phyloP scores from a whole-genome alignment of 2,113 vertebrate species.

The Melospiza melodia region DNA sequence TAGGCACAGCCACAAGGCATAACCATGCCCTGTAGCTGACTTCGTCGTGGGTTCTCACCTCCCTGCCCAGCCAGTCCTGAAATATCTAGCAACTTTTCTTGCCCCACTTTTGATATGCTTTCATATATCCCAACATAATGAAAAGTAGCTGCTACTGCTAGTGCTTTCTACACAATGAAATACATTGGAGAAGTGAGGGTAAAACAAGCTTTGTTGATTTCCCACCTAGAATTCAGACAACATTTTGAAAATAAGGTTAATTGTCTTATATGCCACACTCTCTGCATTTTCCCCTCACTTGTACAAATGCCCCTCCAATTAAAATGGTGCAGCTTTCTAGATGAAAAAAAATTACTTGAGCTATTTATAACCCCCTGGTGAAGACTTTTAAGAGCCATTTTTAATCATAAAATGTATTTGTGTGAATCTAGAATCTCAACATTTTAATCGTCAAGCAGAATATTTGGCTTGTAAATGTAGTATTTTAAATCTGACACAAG shows the following conservation, averaged over 20 bases:
- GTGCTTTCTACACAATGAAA: not conserved
- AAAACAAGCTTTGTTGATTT: not conserved
- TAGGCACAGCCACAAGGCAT: slow-evolving; percentile 47
- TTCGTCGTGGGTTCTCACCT: not conserved
- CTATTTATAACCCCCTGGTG: not conserved
- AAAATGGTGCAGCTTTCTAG: not conserved
- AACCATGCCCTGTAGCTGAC: slow-evolving; percentile 6
- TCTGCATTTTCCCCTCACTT: rapidly evolving
- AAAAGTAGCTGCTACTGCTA: not conserved
- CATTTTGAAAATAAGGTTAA: not conserved
- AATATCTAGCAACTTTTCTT: slow-evolving; percentile 40
- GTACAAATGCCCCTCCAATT: not conserved
- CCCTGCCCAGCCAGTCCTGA: not conserved
- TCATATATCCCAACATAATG: not conserved
- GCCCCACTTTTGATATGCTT: slow-evolving; percentile 29
- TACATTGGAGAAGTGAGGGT: not conserved
- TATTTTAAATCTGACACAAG: not conserved
- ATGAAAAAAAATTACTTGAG: not conserved
- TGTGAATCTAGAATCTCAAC: not conserved
- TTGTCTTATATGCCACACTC: not conserved
- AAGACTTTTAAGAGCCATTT: not conserved
- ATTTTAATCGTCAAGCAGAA: not conserved
- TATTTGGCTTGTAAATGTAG: not conserved
- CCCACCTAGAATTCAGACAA: not conserved
- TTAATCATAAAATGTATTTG: not conserved